phyloP scores from a whole-genome alignment of 2,888 invertebrate genomes.

The Mesorhabditis spiculigera region DNA sequence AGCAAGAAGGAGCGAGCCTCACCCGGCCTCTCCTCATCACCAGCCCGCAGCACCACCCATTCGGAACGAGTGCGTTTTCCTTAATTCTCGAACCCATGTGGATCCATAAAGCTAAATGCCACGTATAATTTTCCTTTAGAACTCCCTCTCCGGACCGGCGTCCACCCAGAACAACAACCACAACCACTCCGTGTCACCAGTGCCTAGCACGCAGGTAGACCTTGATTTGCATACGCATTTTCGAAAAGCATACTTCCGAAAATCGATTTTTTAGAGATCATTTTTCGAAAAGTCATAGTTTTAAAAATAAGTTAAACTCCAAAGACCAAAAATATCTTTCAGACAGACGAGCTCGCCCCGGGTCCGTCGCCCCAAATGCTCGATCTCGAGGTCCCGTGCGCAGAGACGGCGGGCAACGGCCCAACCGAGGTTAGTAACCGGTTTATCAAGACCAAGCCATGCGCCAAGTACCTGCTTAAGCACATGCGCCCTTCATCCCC shows the following conservation, averaged over 20 bases:
- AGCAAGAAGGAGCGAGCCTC: conserved; percentile 5
- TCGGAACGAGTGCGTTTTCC: not conserved
- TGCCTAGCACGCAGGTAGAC: not conserved
- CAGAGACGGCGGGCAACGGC: not conserved
- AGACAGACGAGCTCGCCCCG: not conserved
- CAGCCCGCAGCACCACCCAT: not conserved
- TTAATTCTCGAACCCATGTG: too few species aligned
- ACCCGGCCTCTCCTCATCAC: not conserved
- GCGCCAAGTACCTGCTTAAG: too few species aligned
- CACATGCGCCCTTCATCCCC: too few species aligned
- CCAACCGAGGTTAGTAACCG: too few species aligned
- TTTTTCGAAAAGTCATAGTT: too few species aligned
- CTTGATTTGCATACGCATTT: too few species aligned
- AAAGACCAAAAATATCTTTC: too few species aligned
- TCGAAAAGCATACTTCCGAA: too few species aligned
- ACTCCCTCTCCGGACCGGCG: not conserved
- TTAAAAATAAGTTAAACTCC: too few species aligned
- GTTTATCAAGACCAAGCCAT: too few species aligned
- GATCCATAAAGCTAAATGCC: too few species aligned
- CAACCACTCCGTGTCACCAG: not conserved
- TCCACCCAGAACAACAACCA: not conserved
- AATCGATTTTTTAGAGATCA: too few species aligned
- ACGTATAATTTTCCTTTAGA: not conserved
- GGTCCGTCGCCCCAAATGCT: conserved; percentile 1
- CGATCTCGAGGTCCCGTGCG: not conserved